Base-by-base conservation (phyloP, 2,113 vertebrate genomes). In the Epinephelus lanceolatus region DNA sequence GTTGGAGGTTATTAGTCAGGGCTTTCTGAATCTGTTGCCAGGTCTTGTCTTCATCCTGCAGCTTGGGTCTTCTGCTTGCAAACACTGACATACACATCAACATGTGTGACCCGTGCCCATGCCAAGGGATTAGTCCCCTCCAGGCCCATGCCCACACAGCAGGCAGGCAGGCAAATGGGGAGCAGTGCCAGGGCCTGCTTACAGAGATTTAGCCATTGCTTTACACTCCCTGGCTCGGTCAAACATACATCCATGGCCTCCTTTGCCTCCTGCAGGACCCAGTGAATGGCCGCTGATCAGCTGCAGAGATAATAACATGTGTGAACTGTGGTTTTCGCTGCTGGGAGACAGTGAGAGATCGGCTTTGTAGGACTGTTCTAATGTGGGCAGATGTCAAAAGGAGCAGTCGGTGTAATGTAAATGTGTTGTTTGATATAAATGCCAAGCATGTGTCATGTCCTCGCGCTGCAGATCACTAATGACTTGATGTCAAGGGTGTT, bases 121-220 rank as follows among this genome's bases (percentile, higher is more conserved):
- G 88, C 89, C 90, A 90, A 78, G 80, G 86, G 92, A 94, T 93
- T 94, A 94, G 77, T 81, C 81, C 88, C 80, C 78, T 81, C 69
- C 89, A 71, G 89, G 86, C 79, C 88, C 65, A 55, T 69, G 74
- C 86, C 90, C 83, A 76, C 88, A 73, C 85, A 80, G 91, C 81
- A 84, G 89, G 86, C 91, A 91, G 87, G 87, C 86, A 85, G 93
- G 86, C 91, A 91, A 88, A 85, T 63, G 84, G 87, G 86, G 76
- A 92, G 78, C 78, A 60, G 27, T 80, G 93, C 91, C 93, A 94
- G 87, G 78, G 84, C 82, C 90, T 90, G 90, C 93, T 95, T 93
- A 93, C 86, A 82, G 86, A 92, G 92, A 86, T 91, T 95, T 94
- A 94, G 85, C 86, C 66, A 53, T 83, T 85, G 88, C 86, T 88